A percentile compares a stretch with the other conserved stretches of the same genome.
Conservation (phyloP, 2,113 vertebrate species). For the Zingel zingel region DNA sequence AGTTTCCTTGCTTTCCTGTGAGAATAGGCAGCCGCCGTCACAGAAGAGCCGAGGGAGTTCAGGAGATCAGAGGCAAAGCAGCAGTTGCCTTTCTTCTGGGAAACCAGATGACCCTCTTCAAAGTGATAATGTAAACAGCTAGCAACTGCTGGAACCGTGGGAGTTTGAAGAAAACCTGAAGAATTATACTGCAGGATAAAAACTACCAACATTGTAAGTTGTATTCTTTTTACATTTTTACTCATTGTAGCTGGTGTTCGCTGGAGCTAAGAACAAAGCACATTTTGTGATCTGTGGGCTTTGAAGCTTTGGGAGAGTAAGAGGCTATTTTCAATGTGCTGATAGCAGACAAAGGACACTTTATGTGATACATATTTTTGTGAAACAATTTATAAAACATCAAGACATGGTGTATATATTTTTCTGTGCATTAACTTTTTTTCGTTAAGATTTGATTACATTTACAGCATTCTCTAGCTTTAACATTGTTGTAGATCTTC, state of each 20-base stretch:
- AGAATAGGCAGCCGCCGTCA: slow-evolving; percentile 76
- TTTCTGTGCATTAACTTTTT: background rate
- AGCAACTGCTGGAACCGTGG: slow-evolving; percentile 66
- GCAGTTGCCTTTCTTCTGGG: slow-evolving; percentile 65
- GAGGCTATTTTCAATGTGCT: slow-evolving; percentile 9
- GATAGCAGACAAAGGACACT: slow-evolving; percentile 17
- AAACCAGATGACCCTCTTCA: slow-evolving; percentile 76
- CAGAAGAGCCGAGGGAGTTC: slow-evolving; percentile 67
- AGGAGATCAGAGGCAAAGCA: slow-evolving; percentile 76
- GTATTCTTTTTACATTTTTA: slow-evolving; percentile 23
- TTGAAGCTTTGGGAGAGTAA: slow-evolving; percentile 21
- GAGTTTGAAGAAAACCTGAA: slow-evolving; percentile 69
- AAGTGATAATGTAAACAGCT: slow-evolving; percentile 80
- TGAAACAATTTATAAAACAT: background rate
- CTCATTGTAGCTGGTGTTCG: background rate
- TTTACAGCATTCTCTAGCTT: slow-evolving; percentile 31
- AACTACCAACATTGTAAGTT: slow-evolving; percentile 55
- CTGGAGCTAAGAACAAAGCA: slow-evolving; percentile 34
- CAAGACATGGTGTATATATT: background rate
- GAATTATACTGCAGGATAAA: slow-evolving; percentile 57
- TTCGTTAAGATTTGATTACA: background rate
- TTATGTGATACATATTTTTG: background rate
- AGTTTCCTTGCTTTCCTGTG: slow-evolving; percentile 63
- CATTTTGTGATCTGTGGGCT: slow-evolving; percentile 21
- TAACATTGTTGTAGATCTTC: slow-evolving; percentile 36